Evolutionary conservation across 2,113 vertebrate species (phyloP).

Genomic region (Macrotus californicus): DNA sequence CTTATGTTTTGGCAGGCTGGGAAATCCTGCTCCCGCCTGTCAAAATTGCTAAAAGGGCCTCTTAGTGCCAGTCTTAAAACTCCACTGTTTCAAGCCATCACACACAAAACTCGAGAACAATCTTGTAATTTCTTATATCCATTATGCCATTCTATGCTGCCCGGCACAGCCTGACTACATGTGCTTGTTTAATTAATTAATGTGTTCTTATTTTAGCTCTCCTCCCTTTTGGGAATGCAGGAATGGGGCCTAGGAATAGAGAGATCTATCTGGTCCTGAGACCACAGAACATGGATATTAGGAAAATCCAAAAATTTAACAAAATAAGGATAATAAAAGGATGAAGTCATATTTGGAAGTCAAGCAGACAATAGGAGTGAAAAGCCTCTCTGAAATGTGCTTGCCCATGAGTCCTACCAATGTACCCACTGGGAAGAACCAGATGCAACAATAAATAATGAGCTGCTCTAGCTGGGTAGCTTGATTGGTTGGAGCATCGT

Average conservation of each 20-base stretch:
- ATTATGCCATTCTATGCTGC: not conserved
- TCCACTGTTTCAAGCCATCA: not conserved
- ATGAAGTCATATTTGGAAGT: not conserved
- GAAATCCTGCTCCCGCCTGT: not conserved
- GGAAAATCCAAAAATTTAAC: not conserved
- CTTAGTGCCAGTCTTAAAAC: not conserved
- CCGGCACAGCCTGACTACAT: not conserved
- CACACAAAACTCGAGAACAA: not conserved
- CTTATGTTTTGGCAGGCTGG: not conserved
- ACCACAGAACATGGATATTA: not conserved
- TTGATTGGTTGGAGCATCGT: no score
- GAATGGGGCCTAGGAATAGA: not conserved
- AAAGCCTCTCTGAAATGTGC: not conserved
- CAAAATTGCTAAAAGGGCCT: not conserved
- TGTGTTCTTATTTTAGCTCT: not conserved
- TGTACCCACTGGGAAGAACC: rapidly evolving
- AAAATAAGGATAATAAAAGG: not conserved
- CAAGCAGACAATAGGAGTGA: not conserved
- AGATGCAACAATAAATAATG: rapidly evolving
- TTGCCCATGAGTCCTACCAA: not conserved
- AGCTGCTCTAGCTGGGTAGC: no score
- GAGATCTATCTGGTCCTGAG: not conserved
- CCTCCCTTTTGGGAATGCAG: not conserved
- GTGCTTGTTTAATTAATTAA: not conserved
- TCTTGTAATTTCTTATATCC: not conserved